Percentiles rank a stretch among this genome's conserved stretches.
Evolutionary conservation across 1,140 invertebrate genomes (phyloP).

Genomic region (Musca vetustissima): DNA sequence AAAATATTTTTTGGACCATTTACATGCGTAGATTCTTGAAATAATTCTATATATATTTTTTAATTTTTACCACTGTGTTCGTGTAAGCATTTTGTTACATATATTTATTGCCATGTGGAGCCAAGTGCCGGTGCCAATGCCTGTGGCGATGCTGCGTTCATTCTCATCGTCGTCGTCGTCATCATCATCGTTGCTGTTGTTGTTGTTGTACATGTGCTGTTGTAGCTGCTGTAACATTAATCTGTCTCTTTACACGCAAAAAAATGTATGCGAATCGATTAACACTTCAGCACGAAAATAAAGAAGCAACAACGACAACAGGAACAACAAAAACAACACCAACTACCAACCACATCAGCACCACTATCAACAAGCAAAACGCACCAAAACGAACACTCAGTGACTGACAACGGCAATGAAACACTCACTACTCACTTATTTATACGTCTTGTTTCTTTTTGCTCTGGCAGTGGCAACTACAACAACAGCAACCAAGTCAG

Average conservation of each 20-base stretch:
- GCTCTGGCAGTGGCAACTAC: no score
- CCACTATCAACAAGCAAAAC: not conserved
- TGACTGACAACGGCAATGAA: no score
- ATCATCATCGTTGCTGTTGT: no score
- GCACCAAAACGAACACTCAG: not conserved
- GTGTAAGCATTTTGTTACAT: no score
- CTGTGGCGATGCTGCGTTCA: not conserved
- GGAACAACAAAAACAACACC: not conserved
- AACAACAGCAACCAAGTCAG: no score
- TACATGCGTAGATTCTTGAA: no score
- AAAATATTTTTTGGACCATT: no score
- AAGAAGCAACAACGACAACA: constrained; percentile 12
- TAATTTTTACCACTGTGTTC: no score
- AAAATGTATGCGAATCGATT: constrained; percentile 21
- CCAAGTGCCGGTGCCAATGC: not conserved
- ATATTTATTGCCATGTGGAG: no score
- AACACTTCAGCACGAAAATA: constrained; percentile 21
- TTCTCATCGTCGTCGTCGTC: not conserved
- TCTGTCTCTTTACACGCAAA: constrained; percentile 17
- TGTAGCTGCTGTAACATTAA: constrained; percentile 16
- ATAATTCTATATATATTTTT: no score
- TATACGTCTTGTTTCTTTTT: no score
- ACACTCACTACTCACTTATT: no score
- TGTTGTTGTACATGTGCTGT: not conserved
- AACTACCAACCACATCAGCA: not conserved